These are phyloP conservation scores for Oryzias curvinotus DNA, from an alignment of 2,113 vertebrate species.

Conservation along the genomic window DNA sequence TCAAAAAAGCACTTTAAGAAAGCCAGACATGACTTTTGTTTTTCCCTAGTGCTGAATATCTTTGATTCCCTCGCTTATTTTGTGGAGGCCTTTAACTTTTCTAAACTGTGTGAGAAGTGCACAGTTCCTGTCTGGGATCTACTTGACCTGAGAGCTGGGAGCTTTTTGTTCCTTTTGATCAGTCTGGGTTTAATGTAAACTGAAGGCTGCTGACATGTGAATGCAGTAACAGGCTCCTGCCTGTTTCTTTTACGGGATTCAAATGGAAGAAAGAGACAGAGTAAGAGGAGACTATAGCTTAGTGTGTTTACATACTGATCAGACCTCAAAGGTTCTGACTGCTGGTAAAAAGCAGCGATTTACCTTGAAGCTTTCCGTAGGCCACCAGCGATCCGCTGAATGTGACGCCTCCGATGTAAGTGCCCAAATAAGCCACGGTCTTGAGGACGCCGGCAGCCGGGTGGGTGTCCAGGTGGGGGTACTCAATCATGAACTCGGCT, in stretches of 20 bases:
- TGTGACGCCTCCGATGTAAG: slow-evolving; percentile 75
- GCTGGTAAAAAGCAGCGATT: no score
- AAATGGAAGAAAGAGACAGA: slow-evolving; percentile 42
- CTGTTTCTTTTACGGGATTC: slow-evolving; percentile 48
- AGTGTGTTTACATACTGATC: slow-evolving; percentile 20
- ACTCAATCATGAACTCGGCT: slow-evolving; percentile 77
- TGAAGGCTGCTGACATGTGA: slow-evolving; percentile 18
- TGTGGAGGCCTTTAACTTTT: slow-evolving; percentile 26
- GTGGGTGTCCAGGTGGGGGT: slow-evolving; percentile 74
- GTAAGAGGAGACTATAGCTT: slow-evolving; percentile 7
- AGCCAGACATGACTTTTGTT: slow-evolving; percentile 9
- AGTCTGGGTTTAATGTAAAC: slow-evolving; percentile 16
- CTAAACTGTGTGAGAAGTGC: slow-evolving; percentile 6
- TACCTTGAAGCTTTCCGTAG: slow-evolving; percentile 78
- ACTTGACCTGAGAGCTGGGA: slow-evolving; percentile 29
- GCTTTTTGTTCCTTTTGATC: slow-evolving; percentile 40
- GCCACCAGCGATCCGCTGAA: slow-evolving; percentile 80
- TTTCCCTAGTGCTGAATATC: not conserved
- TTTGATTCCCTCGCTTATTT: slow-evolving; percentile 8
- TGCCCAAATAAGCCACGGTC: slow-evolving; percentile 75
- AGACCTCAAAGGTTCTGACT: slow-evolving; percentile 1
- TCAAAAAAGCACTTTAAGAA: slow-evolving; percentile 4
- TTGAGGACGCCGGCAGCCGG: slow-evolving; percentile 72
- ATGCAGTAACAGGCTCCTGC: not conserved
- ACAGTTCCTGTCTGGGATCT: slow-evolving; percentile 2